These are phyloP conservation scores for Tapirus indicus DNA, from an alignment of 2,797 vertebrate genomes.

Conservation along the genomic window DNA sequence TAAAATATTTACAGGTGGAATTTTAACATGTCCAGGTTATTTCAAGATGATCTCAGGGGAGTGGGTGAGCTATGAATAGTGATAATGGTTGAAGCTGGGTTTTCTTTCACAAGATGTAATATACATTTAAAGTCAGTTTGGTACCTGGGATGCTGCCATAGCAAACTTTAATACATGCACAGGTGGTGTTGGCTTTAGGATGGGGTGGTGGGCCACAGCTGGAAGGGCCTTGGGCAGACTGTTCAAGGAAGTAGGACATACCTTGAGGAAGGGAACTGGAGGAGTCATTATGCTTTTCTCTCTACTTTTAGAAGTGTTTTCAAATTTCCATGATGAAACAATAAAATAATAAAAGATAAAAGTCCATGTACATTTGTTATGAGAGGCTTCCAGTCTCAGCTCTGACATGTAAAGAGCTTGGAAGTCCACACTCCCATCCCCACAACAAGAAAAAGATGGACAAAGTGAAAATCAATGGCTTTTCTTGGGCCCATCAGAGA, in stretches of 20 bases:
- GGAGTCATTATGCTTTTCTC: neutral
- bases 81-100: neutral
- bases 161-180: neutral
- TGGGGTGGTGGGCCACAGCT: no score
- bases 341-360: neutral
- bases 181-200: neutral
- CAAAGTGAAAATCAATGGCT: neutral
- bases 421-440: neutral
- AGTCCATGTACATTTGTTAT: neutral
- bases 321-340: neutral
- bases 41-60: neutral
- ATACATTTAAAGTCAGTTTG: no score
- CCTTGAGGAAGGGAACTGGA: neutral
- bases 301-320: conserved; percentile 1
- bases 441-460: neutral
- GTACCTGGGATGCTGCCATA: neutral
- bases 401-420: neutral
- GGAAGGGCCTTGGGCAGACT: neutral
- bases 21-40: neutral
- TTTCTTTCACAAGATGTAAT: neutral
- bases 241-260: neutral
- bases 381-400: neutral
- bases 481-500: neutral
- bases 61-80: neutral
- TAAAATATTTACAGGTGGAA: neutral